Conservation (phyloP, 1,140 invertebrate species). For the Cherax destructor region DNA sequence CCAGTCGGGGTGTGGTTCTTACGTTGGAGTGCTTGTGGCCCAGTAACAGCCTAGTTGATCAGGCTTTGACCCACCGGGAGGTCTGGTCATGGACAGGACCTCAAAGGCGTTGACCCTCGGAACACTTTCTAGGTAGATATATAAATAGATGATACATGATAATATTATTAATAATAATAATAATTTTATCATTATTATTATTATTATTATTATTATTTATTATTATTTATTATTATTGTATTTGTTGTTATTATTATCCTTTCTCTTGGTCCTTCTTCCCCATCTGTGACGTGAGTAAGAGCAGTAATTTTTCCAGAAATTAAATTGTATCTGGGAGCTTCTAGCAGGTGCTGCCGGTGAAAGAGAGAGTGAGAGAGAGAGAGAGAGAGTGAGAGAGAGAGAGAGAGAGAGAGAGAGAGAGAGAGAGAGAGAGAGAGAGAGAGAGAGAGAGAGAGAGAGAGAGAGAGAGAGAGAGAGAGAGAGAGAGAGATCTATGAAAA, state of each 20-base stretch:
- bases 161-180: background rate
- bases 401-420: constrained; percentile 5
- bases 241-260: background rate
- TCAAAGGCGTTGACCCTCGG: no score
- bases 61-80: no score
- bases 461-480: background rate
- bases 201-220: constrained; percentile 6
- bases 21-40: no score
- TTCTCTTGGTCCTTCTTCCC: background rate
- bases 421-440: background rate
- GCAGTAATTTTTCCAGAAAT: background rate
- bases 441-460: background rate
- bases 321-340: no score
- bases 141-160: background rate
- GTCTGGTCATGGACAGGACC: no score
- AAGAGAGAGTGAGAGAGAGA: background rate
- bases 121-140: no score
- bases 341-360: background rate
- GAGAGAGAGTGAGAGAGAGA: background rate
- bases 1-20: no score
- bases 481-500: no score
- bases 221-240: background rate
- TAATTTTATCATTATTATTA: background rate
- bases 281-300: background rate
- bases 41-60: no score